Evolutionary conservation across 2,113 vertebrate genomes (phyloP).

Genomic region (Eudyptes chrysolophus): DNA sequence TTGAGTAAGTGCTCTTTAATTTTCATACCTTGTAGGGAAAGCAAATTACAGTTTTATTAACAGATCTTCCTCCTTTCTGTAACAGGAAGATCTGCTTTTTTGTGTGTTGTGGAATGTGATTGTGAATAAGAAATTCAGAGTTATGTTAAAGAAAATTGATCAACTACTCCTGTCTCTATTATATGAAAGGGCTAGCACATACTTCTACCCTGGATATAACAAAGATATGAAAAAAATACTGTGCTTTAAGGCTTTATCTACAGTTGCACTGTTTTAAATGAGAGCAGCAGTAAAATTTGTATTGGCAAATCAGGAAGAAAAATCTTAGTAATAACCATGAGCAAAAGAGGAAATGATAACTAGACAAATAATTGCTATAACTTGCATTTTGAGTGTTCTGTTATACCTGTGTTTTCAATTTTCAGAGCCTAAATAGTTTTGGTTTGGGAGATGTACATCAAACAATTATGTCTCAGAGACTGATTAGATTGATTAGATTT

Average conservation of each 20-base stretch:
- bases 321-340: not conserved
- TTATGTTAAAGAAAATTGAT: not conserved
- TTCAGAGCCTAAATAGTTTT: not conserved
- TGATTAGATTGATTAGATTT: not conserved
- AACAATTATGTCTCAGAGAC: not conserved
- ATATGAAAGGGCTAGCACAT: not conserved
- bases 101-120: not conserved
- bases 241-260: not conserved
- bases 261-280: not conserved
- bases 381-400: not conserved
- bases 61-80: not conserved
- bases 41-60: not conserved
- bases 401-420: not conserved
- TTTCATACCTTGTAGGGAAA: not conserved
- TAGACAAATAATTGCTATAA: not conserved
- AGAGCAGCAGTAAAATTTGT: not conserved
- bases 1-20: not conserved
- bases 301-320: not conserved
- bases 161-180: not conserved
- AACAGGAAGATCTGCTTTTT: not conserved
- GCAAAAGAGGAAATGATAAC: not conserved
- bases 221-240: not conserved
- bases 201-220: not conserved
- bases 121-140: not conserved
- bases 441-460: not conserved